Base-by-base conservation (phyloP, 2,113 vertebrate genomes). In the Ranitomeya imitator region DNA sequence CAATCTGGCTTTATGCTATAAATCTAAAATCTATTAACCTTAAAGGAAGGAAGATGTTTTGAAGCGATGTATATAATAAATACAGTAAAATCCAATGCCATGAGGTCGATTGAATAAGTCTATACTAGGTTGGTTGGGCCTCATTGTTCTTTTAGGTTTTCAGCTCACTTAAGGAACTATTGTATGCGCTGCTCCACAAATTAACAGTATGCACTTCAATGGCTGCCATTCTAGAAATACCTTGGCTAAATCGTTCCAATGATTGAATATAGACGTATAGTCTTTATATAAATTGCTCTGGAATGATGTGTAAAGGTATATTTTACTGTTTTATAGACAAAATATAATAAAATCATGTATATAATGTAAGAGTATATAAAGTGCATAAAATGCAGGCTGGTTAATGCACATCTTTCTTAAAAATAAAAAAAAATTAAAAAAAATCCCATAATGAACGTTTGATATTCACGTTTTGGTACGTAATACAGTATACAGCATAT, bases 301-400 rank as follows among this genome's bases (percentile, higher is more conserved):
- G 94, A 95, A 95, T 94, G 94, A 92, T 79, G 60, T 95, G 95
- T 96, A 96, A 96, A 96, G 91, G 94, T 96, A 95, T 95, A 96
- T 96, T 96, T 96, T 96, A 95, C 94, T 95, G 95, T 95, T 96
- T 96, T 96, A 95, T 96, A 95, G 93, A 92, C 92, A 93, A 88
- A 83, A 95, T 92, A 93, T 92, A 92, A 92, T 91, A 31, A 90
- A 94, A 92, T 21, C 19, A 51, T 88, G 82, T 92, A 95, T 91
- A 89, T 94, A 93, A 92, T 94, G 93, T 96, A 93, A 93, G 86
- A 93, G 90, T 94, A 94, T 95, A 92, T 94, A 93, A 93, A 90
- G 92, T 93, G 89, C 91, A 93, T 91, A 92, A 94, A 91, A 93
- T 95, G 90, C 92, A 92, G 92, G 93, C 89, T 93, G 94, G 93